A percentile compares a stretch with the other conserved stretches of the same genome.
Conservation (phyloP, 2,888 invertebrate species). For the Pseudoips prasinana region DNA sequence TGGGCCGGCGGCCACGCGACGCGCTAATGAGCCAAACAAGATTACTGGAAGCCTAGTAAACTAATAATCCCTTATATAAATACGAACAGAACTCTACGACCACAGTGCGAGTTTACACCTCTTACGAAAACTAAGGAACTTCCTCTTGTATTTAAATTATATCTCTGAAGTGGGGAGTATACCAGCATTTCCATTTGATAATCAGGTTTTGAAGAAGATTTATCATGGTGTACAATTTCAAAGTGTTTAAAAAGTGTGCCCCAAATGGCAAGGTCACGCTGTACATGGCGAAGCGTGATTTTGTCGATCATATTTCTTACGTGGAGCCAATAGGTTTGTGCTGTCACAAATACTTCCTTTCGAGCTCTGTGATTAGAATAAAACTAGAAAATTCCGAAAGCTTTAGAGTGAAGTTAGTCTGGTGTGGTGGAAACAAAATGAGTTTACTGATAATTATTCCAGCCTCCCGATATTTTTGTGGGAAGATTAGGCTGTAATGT, state of each 20-base stretch:
- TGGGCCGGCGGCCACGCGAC: neutral
- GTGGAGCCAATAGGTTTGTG: conserved; percentile 92
- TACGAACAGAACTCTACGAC: conserved; percentile 3
- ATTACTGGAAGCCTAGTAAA: conserved; percentile 64
- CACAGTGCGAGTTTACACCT: conserved; percentile 9
- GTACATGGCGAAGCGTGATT: conserved; percentile 93
- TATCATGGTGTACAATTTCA: conserved; percentile 93
- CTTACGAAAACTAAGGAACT: neutral
- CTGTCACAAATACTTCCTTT: too few species aligned
- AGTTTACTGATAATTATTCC: too few species aligned
- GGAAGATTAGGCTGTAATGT: too few species aligned
- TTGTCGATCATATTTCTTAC: conserved; percentile 92
- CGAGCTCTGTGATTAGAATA: too few species aligned
- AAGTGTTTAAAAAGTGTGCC: conserved; percentile 94
- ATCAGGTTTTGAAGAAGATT: neutral
- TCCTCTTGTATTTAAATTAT: too few species aligned
- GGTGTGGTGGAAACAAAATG: too few species aligned
- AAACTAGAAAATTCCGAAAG: too few species aligned
- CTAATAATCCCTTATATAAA: conserved; percentile 65
- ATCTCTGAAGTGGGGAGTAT: neutral
- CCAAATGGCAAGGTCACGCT: conserved; percentile 93
- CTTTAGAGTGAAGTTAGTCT: too few species aligned
- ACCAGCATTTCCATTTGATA: neutral
- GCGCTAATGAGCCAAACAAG: conserved; percentile 54
- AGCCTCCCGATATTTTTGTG: too few species aligned